Base-by-base conservation (phyloP, 2,113 vertebrate species). In the Charina bottae region DNA sequence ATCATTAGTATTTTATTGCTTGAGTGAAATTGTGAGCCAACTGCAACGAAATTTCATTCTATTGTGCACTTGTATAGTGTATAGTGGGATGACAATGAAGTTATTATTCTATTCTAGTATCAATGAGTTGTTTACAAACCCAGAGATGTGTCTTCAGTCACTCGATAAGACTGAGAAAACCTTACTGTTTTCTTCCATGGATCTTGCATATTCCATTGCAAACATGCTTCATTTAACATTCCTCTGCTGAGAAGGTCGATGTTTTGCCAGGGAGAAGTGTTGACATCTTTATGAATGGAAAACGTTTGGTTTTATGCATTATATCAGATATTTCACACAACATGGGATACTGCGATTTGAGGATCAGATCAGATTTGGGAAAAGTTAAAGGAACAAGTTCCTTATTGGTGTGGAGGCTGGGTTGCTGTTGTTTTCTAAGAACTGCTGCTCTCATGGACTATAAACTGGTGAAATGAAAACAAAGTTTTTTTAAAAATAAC, bases 271-370 rank as follows among this genome's bases (percentile, higher is more conserved):
- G 88, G 56, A 78, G 92, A 93, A 19, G 64, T 95, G 95, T 93
- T 96, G 94, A 95, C 96, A 94, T 96, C 90, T 97, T 97, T 94
- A 93, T 94, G 92, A 93, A 95, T 92, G 96, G 96, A 96, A 97
- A 97, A 95, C 49, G 89, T 11, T 93, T 92, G 93, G 26, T 0
- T 95, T 97, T 19, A 58, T 96, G 0, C 84, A 83, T 94, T 96
- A 13, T 96, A 96, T 94, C 91, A 93, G 92, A 95, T 96, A 95
- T 46, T 92, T 78, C 83, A 88, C 90, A 94, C 90, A 94, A 96
- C 95, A 96, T 88, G 93, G 93, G 93, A 96, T 96, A 93, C 88
- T 96, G 91, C 93, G 92, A 96, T 96, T 97, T 96, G 94, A 92
- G 92, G 94, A 95, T 95, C 54, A 90, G 78, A 93, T 95, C 87